Conservation (phyloP, 2,888 invertebrate genomes). For the Cyclophora albipunctata region DNA sequence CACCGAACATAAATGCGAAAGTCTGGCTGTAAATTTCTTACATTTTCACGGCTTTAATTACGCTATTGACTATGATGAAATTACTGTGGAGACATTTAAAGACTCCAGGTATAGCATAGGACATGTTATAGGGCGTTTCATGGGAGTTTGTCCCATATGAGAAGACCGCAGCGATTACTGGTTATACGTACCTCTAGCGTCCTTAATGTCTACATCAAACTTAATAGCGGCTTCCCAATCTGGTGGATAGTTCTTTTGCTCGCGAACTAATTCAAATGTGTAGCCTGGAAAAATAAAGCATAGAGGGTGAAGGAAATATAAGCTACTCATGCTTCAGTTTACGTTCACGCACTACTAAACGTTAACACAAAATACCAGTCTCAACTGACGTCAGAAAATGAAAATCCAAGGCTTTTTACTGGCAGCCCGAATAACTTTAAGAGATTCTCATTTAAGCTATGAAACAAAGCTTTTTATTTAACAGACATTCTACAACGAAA, state of each 20-base stretch:
- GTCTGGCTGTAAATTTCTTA: no score
- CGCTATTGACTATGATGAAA: no score
- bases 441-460: no score
- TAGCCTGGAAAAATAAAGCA: conserved; percentile 39
- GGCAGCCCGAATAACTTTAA: no score
- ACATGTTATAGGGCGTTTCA: no score
- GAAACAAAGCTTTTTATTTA: no score
- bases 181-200: conserved; percentile 32
- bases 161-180: not conserved
- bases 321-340: not conserved
- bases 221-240: conserved; percentile 46
- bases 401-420: not conserved
- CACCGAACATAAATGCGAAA: no score
- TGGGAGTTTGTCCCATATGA: no score
- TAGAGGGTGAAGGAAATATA: not conserved
- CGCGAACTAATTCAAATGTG: conserved; percentile 44
- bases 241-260: conserved; percentile 32
- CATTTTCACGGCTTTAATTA: no score
- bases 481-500: no score
- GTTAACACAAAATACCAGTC: not conserved
- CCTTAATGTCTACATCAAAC: conserved; percentile 31
- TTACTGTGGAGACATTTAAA: no score
- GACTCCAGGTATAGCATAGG: no score
- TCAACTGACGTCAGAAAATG: not conserved
- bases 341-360: not conserved